Evolutionary conservation across 1,140 invertebrate genomes (phyloP), one percentile per base, ranked within the genome.

Genomic region (Drosophila mauritiana): DNA sequence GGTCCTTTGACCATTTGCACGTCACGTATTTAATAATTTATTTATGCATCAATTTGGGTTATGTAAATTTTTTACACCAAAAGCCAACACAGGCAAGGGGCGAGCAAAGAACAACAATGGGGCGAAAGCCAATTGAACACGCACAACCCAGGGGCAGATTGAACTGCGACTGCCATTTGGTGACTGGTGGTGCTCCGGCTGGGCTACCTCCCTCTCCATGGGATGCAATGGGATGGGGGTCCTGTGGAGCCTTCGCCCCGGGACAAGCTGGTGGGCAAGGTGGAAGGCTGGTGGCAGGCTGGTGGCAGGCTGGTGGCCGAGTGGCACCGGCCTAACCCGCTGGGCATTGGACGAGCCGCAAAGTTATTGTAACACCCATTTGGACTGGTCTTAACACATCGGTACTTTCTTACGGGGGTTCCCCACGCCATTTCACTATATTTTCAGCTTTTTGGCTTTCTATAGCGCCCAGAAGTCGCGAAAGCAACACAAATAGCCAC

Each of bases 31-130:
- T 88, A 83, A 86, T 86, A 83, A 86, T 79, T 86, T 86, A 86
- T 86, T 88, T 83, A 86, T 88, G 84, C 79, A 45, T 63, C 83
- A 76, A 88, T 86, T 88, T 86, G 85, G 75, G 83, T 86, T 88
- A 86, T 86, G 83, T 86, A 86, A 88, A 86, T 88, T 86, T 88
- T 63, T 73, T 63, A 80, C 70, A 80, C 57, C 57, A 58, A 77
- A 72, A 57, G 39, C 53, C 54, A 73, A 59, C 46, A 72, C 53
- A 15, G 59, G 22, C 17, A 22, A 62, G 15, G n/a, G 59, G 22
- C 40, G 27, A 36, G n/a, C 31, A 11, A 37, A 40, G 25, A 59
- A 52, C 56, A 56, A 51, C 48, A 52, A 75, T 53, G 34, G 40
- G 54, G 20, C 48, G 61, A 62, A 72, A 68, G 69, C 59, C 84